phyloP scores from a whole-genome alignment of 92 coral and sea anemone genomes.

The Parazoanthus swiftii region DNA sequence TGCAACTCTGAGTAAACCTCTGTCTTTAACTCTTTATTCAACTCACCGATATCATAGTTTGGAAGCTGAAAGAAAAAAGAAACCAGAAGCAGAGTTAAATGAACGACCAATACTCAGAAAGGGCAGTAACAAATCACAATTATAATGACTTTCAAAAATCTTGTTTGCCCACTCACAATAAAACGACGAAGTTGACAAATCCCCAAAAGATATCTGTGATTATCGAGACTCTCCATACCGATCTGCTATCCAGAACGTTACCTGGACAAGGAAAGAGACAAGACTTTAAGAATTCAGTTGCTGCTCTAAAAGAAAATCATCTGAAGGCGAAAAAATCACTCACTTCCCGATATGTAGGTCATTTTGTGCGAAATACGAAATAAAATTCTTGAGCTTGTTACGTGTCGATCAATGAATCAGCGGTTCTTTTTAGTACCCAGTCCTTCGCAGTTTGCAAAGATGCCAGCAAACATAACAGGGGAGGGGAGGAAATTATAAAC shows the following conservation, averaged over 20 bases:
- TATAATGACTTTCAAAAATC: neutral
- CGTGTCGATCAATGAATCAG: slow-evolving; percentile 37
- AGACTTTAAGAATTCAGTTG: neutral
- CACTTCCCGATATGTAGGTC: slow-evolving; percentile 86
- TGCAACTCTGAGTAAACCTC: too few relatives aligned
- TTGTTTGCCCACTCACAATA: slow-evolving; percentile 70
- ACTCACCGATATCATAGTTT: slow-evolving; percentile 99
- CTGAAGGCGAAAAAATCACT: slow-evolving; percentile 37
- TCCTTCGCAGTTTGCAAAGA: neutral
- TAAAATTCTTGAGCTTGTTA: neutral
- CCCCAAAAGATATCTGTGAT: slow-evolving; percentile 96
- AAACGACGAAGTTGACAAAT: slow-evolving; percentile 79
- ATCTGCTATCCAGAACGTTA: slow-evolving; percentile 82
- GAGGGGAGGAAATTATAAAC: neutral
- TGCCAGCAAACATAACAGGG: neutral
- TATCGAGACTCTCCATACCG: slow-evolving; percentile 89
- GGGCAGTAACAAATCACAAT: neutral
- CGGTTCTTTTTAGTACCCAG: slow-evolving; percentile 33
- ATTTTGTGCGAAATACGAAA: slow-evolving; percentile 26
- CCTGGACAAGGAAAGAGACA: slow-evolving; percentile 56
- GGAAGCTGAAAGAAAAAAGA: slow-evolving; percentile 70
- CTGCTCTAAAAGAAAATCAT: neutral
- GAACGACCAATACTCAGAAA: neutral
- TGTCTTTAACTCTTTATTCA: neutral
- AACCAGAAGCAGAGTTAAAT: slow-evolving; percentile 15